Percentiles rank a stretch among this genome's conserved stretches.
Evolutionary conservation across 1,140 invertebrate species (phyloP).

Genomic region (Psilanteris sp.): DNA sequence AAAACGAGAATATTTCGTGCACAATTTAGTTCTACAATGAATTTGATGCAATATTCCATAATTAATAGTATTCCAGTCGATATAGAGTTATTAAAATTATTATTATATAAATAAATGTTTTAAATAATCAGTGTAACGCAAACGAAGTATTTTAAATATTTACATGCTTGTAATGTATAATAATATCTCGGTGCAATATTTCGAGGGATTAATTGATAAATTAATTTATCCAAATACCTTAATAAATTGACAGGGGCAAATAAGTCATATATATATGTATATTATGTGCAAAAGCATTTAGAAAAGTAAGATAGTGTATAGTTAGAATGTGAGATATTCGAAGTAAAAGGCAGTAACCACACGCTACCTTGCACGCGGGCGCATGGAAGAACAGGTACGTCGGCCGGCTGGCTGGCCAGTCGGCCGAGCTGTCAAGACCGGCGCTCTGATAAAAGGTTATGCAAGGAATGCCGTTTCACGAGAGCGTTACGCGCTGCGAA

Average conservation of each 20-base stretch:
- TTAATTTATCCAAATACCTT: slow-evolving; percentile 19
- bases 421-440: slow-evolving; percentile 61
- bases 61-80: no score
- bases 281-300: slow-evolving; percentile 41
- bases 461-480: slow-evolving; percentile 68
- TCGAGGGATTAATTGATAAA: slow-evolving; percentile 6
- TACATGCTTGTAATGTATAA: no score
- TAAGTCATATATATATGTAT: no score
- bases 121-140: no score
- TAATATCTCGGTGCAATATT: background rate
- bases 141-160: no score
- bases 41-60: no score
- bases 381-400: slow-evolving; percentile 57
- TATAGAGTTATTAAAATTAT: no score
- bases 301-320: slow-evolving; percentile 65
- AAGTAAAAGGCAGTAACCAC: slow-evolving; percentile 66
- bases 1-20: no score
- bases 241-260: no score
- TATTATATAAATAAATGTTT: no score
- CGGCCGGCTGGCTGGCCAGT: slow-evolving; percentile 48
- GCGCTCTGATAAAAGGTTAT: slow-evolving; percentile 70
- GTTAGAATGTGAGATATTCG: slow-evolving; percentile 66
- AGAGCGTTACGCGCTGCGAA: slow-evolving; percentile 66
- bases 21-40: no score
- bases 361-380: slow-evolving; percentile 49